phyloP scores from a whole-genome alignment of 2,888 invertebrate species.

The Cyrtodaria siliqua region DNA sequence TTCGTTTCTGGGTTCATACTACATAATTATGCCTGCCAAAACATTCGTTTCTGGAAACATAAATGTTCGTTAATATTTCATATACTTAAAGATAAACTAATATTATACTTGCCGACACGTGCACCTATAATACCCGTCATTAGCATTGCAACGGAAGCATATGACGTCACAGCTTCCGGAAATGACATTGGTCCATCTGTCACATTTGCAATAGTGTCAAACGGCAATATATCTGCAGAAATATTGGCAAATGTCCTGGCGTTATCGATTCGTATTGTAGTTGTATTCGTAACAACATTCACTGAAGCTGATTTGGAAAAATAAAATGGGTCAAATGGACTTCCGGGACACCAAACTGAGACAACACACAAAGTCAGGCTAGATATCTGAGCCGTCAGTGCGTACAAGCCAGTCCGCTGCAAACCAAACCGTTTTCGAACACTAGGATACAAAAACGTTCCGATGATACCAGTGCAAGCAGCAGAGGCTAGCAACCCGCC shows the following conservation, averaged over 20 bases:
- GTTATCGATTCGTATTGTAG: no score
- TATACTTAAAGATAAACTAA: not conserved
- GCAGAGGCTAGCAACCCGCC: conserved; percentile 86
- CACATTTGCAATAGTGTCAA: not conserved
- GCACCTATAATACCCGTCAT: conserved; percentile 78
- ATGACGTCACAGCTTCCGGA: conserved; percentile 20
- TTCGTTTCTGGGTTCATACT: no score
- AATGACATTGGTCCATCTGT: not conserved
- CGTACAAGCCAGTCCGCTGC: conserved; percentile 82
- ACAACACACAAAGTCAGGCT: conserved; percentile 85
- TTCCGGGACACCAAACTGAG: conserved; percentile 87
- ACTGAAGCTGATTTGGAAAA: conserved; percentile 14
- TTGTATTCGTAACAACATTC: no score
- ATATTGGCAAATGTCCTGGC: no score
- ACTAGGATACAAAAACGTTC: conserved; percentile 86
- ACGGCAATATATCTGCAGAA: not conserved
- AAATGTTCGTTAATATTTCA: no score
- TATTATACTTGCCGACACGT: conserved; percentile 73
- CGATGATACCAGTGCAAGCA: conserved; percentile 86
- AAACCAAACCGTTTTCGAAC: conserved; percentile 84
- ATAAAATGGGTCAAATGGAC: conserved; percentile 84
- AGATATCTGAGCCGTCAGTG: conserved; percentile 76
- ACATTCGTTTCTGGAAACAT: no score
- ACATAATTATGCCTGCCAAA: no score
- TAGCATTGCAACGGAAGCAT: conserved; percentile 69